Evolutionary conservation across 2,797 vertebrate species (phyloP), one percentile per base, ranked within the genome.

Genomic region (Chromobotia macracanthus): DNA sequence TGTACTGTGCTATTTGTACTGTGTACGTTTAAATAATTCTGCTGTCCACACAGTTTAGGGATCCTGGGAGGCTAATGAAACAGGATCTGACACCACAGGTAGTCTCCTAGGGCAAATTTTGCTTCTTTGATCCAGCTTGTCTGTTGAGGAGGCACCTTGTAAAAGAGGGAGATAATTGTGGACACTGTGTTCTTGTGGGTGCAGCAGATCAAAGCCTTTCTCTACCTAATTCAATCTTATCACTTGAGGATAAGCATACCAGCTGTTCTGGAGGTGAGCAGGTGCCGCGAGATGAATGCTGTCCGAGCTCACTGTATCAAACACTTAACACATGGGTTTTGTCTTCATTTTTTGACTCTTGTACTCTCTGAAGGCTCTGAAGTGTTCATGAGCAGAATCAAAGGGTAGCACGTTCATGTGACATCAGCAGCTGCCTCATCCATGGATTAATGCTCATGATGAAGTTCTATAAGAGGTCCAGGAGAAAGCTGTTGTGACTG

Each of bases 331-430:
- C 65, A 9, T 65, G 28, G 70, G 38, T 56, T 38, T 48, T 79
- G 31, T 46, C 25, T 23, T 77, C 18, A 58, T 44, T 18, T 67
- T 35, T 55, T 68, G 46, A 50, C 12, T 66, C n/a, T 53, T 48
- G 48, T 21, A 61, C 31, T 15, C 38, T 63, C 50, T 65, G 5
- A 21, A 51, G 2, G 19, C 10, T 69, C 56, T 35, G 9, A 66
- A 77, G 41, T 3, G 21, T 41, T 10, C 5, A 41, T 35, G 12
- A 78, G 10, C 16, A n/a, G 11, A 79, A 72, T 31, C 35, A 72
- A 71, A 35, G 10, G 35, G 50, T 38, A 38, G 67, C 28, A 72
- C 50, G 73, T 90, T 85, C 89, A 89, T 85, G 82, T 85, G 86
- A 81, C 84, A 82, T 80, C 82, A 83, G 53, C 72, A 83, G 61